Percentiles rank a stretch among this genome's conserved stretches.
phyloP scores from a whole-genome alignment of 2,113 vertebrate species.

The Calyptomena viridis region DNA sequence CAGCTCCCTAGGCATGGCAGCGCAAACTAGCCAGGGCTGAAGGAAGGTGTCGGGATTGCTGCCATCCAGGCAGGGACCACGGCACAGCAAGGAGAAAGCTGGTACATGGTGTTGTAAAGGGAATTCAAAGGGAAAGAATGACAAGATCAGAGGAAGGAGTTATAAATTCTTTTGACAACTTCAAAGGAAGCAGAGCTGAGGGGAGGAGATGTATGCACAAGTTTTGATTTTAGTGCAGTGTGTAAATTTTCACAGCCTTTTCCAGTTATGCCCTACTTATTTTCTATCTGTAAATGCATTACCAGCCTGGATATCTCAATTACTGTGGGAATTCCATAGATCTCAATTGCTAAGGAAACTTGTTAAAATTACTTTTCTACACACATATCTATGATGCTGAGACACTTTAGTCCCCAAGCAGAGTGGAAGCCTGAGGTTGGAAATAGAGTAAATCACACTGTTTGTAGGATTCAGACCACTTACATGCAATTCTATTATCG shows the following conservation, averaged over 20 bases:
- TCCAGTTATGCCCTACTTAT: conserved; percentile 20
- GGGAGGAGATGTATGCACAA: background rate
- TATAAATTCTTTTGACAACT: conserved; percentile 35
- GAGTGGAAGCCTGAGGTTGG: background rate
- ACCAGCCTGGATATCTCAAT: background rate
- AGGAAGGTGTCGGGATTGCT: no score
- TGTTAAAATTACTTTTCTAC: background rate
- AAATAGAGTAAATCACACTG: background rate
- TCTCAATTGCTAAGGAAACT: background rate
- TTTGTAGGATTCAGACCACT: background rate
- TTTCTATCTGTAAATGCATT: conserved; percentile 24
- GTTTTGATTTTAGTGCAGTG: background rate
- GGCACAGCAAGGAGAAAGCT: background rate
- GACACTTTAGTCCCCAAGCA: background rate
- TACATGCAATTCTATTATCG: background rate
- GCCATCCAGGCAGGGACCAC: no score
- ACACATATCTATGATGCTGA: background rate
- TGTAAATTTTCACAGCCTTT: conserved; percentile 11
- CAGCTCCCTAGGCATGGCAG: no score
- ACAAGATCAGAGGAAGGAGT: conserved; percentile 4
- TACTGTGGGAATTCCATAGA: background rate
- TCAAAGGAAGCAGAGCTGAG: background rate
- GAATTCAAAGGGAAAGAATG: conserved; percentile 24
- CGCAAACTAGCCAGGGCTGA: no score
- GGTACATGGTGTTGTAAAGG: background rate